Percentiles rank a stretch among this genome's conserved stretches.
Evolutionary conservation across 2,888 invertebrate species (phyloP).

Genomic region (Chaetoderma sp.): DNA sequence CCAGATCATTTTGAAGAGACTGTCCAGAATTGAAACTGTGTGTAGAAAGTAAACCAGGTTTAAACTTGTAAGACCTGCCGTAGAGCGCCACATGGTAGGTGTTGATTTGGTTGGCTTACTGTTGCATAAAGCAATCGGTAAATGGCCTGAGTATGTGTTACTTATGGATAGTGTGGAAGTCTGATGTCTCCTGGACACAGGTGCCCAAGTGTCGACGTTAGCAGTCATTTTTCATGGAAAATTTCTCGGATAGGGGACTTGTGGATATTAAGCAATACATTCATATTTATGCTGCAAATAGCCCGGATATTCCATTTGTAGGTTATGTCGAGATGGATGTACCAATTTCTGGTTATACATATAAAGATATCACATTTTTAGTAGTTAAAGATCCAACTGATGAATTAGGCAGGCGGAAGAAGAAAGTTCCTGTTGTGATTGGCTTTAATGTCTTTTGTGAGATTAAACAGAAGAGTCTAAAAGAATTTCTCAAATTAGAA

Average conservation of each 20-base stretch:
- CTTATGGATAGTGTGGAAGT: neutral
- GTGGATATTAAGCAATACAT: neutral
- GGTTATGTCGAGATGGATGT: slow-evolving; percentile 16
- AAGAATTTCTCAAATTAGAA: too few species aligned
- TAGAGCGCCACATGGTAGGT: slow-evolving; percentile 7
- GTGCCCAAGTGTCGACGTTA: slow-evolving; percentile 18
- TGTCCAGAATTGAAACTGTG: too few species aligned
- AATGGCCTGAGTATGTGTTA: slow-evolving; percentile 2
- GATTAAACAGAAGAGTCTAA: too few species aligned
- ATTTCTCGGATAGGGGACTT: neutral
- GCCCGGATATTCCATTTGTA: slow-evolving; percentile 8
- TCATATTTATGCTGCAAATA: slow-evolving; percentile 12
- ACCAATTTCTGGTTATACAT: neutral
- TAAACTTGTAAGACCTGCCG: slow-evolving; percentile 7
- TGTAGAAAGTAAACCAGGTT: too few species aligned
- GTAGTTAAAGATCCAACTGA: slow-evolving; percentile 1
- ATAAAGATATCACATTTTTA: slow-evolving; percentile 3
- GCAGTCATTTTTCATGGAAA: neutral
- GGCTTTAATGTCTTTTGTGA: slow-evolving; percentile 13
- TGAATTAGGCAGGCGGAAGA: neutral
- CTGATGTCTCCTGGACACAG: slow-evolving; percentile 7
- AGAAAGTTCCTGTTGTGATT: slow-evolving; percentile 7
- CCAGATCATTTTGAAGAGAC: too few species aligned
- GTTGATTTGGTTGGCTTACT: slow-evolving; percentile 3
- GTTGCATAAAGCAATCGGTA: slow-evolving; percentile 17